Evolutionary conservation across 2,797 vertebrate species (phyloP), one percentile per base, ranked within the genome.

Genomic region (Taeniopygia guttata): DNA sequence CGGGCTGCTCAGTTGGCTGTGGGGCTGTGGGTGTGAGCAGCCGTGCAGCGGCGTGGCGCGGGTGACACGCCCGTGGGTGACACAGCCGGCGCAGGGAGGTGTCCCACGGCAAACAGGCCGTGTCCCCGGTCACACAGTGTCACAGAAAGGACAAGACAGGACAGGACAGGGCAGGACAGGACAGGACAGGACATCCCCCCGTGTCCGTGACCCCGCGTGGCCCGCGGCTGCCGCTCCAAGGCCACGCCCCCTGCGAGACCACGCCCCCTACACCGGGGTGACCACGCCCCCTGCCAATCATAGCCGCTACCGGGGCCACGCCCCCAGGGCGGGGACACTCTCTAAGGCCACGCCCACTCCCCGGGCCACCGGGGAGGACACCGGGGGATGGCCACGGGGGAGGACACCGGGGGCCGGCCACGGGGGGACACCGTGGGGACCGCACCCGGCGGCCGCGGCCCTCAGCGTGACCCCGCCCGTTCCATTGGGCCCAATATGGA

Each of bases 401-500:
- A 11, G n/a, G 30, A 13, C 30, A 13, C 5, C 9, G 38, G 1
- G n/a, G 13, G 45, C 8, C 30, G 16, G 30, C 11, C 56, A 9
- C 12, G 34, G 7, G 14, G 36, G 36, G 38, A 40, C 38, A 40
- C 38, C 38, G 38, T 3, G 59, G 32, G 26, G 56, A 12, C 54
- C 27, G 43, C n/a, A 26, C 70, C 42, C 52, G 22, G 23, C 13
- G 11, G 40, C 69, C 54, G 3, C 48, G 19, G 25, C 74, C 48
- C 25, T 10, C 11, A 4, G 26, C 20, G 38, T 9, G 48, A 30
- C n/a, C 75, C 16, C 60, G 20, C n/a, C 60, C 40, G 16, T 4
- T 2, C 3, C 26, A 3, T 11, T 4, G 21, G 13, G 8, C 26
- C 8, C n/a, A 1, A 0, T 0, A 14, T 1, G 17, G 40, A 32